Evolutionary conservation across 1,140 invertebrate species (phyloP), one percentile per base, ranked within the genome.

Genomic region (Sitodiplosis mosellana): DNA sequence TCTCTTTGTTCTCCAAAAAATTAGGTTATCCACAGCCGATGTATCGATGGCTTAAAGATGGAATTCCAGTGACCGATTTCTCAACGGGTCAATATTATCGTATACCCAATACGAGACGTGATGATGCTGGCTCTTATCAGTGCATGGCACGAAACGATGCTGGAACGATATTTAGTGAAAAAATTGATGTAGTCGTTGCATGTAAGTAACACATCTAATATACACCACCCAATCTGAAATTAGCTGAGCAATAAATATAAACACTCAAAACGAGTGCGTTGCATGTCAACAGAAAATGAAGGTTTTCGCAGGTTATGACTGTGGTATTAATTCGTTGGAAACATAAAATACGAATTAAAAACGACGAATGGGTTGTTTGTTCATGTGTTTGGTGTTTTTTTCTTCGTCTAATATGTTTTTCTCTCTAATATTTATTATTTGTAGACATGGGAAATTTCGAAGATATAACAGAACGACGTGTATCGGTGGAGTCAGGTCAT

Each of bases 41-140:
- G 63, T 92, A 91, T 65, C 75, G 79, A 58, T 94, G 88, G 87
- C 68, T 87, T 46, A 91, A 88, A 67, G 84, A 94, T 61, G 83
- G 82, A 6, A 55, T 73, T 41, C 74, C 78, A 34, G 64, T 87
- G 44, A 78, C 76, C 34, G 80, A 81, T 54, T 82, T 81, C 56
- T 75, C 78, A 37, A 75, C 76, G 6, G 83, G 86, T 58, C 72
- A 79, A 55, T 87, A 83, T 61, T 83, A 83, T 63, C 80, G 83
- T 59, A 88, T 93, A 49, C 73, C 78, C 51, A 82, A 78, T 54
- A 80, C 86, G 1, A 75, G 76, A 47, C 70, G 78, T 27, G 73
- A 79, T 47, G 85, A 93, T 65, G 81, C 82, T 27, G 90, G 89
- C 14, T 76, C 79, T 33, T 95, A 94, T 65, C 82, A 89, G 59